Evolutionary conservation across 1,140 invertebrate species (phyloP).

Genomic region (Leucophenga varia): DNA sequence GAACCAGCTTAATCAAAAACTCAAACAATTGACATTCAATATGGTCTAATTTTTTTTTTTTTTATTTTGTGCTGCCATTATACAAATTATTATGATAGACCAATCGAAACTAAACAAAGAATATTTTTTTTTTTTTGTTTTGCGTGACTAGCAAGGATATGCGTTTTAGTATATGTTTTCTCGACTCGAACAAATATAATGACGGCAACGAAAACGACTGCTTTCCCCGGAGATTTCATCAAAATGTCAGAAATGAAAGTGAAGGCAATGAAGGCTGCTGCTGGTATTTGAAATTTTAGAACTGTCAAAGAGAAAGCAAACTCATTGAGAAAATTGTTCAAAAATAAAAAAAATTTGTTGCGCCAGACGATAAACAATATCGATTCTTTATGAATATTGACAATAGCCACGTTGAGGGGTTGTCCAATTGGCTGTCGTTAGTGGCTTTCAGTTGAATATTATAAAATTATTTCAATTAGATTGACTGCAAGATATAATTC

Average conservation of each 20-base stretch:
- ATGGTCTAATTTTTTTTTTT: slow-evolving; percentile 56
- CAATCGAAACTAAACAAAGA: slow-evolving; percentile 42
- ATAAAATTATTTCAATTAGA: too few relatives aligned
- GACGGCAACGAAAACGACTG: slow-evolving; percentile 6
- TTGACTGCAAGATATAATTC: too few relatives aligned
- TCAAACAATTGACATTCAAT: slow-evolving; percentile 56
- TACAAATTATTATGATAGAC: slow-evolving; percentile 49
- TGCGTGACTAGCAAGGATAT: too few relatives aligned
- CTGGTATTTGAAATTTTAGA: slow-evolving; percentile 45
- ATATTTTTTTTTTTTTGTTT: too few relatives aligned
- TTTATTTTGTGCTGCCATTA: slow-evolving; percentile 55
- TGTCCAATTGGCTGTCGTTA: too few relatives aligned
- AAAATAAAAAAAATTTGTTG: slow-evolving; percentile 21
- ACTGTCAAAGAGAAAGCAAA: slow-evolving; percentile 10
- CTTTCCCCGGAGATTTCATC: background rate
- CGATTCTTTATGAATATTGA: slow-evolving; percentile 1
- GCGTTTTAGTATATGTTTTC: too few relatives aligned
- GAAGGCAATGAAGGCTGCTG: slow-evolving; percentile 27
- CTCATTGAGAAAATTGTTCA: background rate
- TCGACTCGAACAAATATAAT: too few relatives aligned
- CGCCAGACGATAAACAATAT: slow-evolving; percentile 24
- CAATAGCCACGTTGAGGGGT: too few relatives aligned
- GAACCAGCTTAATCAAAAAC: slow-evolving; percentile 45
- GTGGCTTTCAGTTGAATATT: too few relatives aligned
- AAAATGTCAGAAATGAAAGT: slow-evolving; percentile 1